Base-by-base conservation (phyloP, 2,888 invertebrate genomes). In the Ischnura elegans region DNA sequence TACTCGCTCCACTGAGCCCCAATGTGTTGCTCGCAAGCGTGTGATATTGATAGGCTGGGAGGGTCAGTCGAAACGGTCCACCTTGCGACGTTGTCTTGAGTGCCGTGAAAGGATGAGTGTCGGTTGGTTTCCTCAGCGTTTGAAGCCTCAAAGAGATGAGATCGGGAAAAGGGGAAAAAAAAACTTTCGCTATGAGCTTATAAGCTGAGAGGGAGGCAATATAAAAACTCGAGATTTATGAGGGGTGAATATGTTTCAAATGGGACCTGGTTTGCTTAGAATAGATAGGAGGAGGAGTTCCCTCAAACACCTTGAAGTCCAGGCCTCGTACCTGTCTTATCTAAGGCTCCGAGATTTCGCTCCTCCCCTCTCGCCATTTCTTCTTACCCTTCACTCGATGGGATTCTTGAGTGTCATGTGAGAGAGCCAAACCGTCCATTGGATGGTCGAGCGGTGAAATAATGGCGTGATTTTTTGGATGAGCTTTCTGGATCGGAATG, bases 181-280 rank as follows among this genome's bases (percentile, higher is more conserved):
- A 66, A 90, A 55, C 43, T 42, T 61, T 19, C 61, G 61, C 61
- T 66, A 90, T 43, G n/a, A n/a, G 43, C 61, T 25, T 21, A 76
- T 76, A 36, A 36, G 61, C 42, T 43, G 90, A 25, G 90, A 36
- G 51, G 19, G 51, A 10, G 86, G n/a, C 45, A 61, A 55, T 61
- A 90, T 90, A 90, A 90, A 90, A 90, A 90, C 42, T 55, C 36
- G 90, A 90, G 90, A 90, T 90, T 90, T 90, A 90, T 90, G 90
- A 0, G 61, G 45, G 61, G 61, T n/a, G 61, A 90, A 61, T 61
- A 90, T 61, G 61, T 43, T 51, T 90, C 43, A 61, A 90, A 90
- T 61, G 61, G 61, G 10, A n/a, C 25, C 43, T 43, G 76, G 36
- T 36, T 36, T 13, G 76, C 76, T 10, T 76, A 36, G 90, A 43